Percentiles rank a stretch among this genome's conserved stretches.
Conservation (phyloP, 2,888 invertebrate genomes). For the Ectemnius lituratus region DNA sequence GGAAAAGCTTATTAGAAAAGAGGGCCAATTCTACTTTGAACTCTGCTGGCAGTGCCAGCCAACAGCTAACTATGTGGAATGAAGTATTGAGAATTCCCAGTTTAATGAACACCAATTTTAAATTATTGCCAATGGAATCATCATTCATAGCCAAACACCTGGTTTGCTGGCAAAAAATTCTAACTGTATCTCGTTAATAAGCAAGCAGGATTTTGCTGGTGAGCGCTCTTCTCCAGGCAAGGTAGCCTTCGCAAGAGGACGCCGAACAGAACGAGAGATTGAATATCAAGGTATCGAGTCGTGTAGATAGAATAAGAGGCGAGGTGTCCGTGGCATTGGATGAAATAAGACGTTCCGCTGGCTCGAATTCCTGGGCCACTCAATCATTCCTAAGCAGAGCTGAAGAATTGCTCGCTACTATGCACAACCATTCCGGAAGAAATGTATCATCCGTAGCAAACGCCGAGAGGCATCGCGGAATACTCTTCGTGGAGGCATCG, state of each 20-base stretch:
- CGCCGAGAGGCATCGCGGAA: constrained; percentile 22
- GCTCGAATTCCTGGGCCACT: constrained; percentile 1
- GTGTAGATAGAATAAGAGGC: background rate
- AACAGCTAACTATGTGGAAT: too few relatives aligned
- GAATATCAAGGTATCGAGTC: background rate
- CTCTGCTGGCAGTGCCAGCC: too few relatives aligned
- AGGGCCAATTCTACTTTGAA: background rate
- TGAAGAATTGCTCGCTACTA: background rate
- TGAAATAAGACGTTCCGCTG: constrained; percentile 7
- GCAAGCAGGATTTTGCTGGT: too few relatives aligned
- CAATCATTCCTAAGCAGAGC: background rate
- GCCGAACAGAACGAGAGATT: too few relatives aligned
- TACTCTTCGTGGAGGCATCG: constrained; percentile 35
- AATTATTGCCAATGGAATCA: too few relatives aligned
- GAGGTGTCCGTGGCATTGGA: background rate
- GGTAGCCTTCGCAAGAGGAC: too few relatives aligned
- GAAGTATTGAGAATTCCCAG: too few relatives aligned
- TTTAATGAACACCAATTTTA: too few relatives aligned
- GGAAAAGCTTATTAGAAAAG: constrained; percentile 25
- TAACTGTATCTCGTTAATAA: too few relatives aligned
- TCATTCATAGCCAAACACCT: too few relatives aligned
- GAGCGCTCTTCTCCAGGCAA: too few relatives aligned
- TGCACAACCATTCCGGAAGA: constrained; percentile 21
- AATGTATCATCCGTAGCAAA: constrained; percentile 29
- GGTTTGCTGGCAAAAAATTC: too few relatives aligned